Evolutionary conservation across 2,113 vertebrate species (phyloP).

Genomic region (Sebastes fasciatus): DNA sequence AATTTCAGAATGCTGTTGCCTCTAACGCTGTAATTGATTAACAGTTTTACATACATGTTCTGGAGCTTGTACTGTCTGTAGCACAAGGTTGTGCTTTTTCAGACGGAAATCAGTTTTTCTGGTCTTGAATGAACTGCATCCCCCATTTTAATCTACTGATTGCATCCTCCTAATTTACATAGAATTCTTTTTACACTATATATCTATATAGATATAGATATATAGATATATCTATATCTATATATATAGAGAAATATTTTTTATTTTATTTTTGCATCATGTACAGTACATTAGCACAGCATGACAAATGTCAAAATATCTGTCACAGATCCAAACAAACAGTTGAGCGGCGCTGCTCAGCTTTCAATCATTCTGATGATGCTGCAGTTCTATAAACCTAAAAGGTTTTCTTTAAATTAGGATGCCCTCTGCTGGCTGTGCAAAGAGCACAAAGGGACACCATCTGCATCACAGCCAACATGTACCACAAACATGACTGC

Average conservation of each 20-base stretch:
- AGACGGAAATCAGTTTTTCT: neutral
- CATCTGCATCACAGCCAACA: neutral
- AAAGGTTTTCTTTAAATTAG: constrained; percentile 37
- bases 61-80: neutral
- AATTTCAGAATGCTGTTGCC: neutral
- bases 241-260: neutral
- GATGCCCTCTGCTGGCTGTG: constrained; percentile 70
- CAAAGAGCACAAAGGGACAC: neutral
- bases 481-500: neutral
- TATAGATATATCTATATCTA: too few relatives aligned
- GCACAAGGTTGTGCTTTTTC: neutral
- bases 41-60: neutral
- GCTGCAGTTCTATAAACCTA: neutral
- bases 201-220: too few relatives aligned
- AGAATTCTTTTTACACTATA: neutral
- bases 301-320: neutral
- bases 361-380: constrained; percentile 12
- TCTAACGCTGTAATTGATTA: neutral
- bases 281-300: neutral
- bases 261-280: neutral
- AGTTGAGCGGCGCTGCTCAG: constrained; percentile 3
- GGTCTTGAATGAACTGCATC: too few relatives aligned
- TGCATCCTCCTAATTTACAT: neutral
- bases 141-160: neutral
- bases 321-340: neutral